A percentile compares a stretch with the other conserved stretches of the same genome.
Conservation (phyloP, 2,888 invertebrate species). For the Cryptus armator region DNA sequence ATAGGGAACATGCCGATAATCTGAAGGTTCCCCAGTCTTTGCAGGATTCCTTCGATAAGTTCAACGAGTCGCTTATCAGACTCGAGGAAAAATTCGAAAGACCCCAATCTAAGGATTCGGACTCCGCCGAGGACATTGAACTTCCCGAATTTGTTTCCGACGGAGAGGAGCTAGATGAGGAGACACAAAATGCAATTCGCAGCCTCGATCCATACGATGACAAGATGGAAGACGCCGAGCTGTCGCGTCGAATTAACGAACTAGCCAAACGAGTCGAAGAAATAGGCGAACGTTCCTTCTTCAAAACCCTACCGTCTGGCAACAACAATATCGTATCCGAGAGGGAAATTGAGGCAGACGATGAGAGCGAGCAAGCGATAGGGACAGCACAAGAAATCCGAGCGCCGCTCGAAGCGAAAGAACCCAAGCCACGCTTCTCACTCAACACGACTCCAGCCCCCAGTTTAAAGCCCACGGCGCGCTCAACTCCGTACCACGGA, state of each 20-base stretch:
- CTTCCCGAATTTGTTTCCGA: neutral
- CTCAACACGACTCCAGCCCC: neutral
- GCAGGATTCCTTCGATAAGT: neutral
- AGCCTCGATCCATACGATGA: neutral
- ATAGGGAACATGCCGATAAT: neutral
- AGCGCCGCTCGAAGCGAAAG: neutral
- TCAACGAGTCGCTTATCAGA: neutral
- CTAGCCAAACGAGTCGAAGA: neutral
- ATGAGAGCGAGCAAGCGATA: neutral
- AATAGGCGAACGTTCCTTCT: neutral
- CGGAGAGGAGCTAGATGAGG: neutral
- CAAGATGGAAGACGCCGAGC: neutral
- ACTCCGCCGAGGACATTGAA: neutral
- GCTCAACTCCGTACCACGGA: neutral
- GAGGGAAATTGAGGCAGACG: too few species aligned
- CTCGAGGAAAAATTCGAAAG: slow-evolving; percentile 10
- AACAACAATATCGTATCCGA: too few species aligned
- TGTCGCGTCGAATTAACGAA: neutral
- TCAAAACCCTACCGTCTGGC: too few species aligned
- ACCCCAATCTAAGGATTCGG: neutral
- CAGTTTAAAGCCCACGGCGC: neutral
- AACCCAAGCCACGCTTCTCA: neutral
- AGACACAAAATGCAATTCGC: neutral
- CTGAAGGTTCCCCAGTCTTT: neutral
- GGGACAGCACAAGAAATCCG: neutral